Evolutionary conservation across 1,140 invertebrate species (phyloP).

Genomic region (Drosophila rhopaloa): DNA sequence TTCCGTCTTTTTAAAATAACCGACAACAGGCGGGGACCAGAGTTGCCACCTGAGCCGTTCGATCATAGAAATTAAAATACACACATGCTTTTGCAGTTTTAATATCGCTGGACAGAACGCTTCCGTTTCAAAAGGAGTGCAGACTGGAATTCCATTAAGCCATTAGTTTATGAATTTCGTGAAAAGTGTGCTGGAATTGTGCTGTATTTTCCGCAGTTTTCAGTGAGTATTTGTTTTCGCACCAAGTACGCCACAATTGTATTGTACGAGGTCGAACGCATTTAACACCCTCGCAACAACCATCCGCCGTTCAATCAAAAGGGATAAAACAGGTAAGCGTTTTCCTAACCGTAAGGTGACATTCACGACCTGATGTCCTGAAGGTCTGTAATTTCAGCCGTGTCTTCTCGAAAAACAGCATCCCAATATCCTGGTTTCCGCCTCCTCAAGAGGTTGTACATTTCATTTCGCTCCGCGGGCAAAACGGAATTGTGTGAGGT

Average conservation of each 20-base stretch:
- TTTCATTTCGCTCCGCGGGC: slow-evolving; percentile 7
- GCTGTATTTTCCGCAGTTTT: background rate
- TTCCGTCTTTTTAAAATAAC: slow-evolving; percentile 66
- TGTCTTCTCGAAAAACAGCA: background rate
- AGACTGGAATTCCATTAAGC: slow-evolving; percentile 6
- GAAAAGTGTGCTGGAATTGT: slow-evolving; percentile 11
- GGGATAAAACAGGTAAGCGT: slow-evolving; percentile 36
- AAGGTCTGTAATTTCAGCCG: slow-evolving; percentile 6
- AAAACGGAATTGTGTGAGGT: slow-evolving; percentile 1
- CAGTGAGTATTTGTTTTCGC: slow-evolving; percentile 8
- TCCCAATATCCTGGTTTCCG: slow-evolving; percentile 22
- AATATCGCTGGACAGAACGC: slow-evolving; percentile 47
- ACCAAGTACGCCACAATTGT: slow-evolving; percentile 20
- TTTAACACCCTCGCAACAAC: slow-evolving; percentile 41
- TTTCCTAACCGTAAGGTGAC: too few species aligned
- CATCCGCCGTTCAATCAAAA: slow-evolving; percentile 16
- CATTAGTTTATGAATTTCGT: too few species aligned
- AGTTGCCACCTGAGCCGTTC: slow-evolving; percentile 66
- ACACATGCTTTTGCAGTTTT: slow-evolving; percentile 66
- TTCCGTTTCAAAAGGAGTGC: slow-evolving; percentile 6
- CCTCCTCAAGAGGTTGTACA: slow-evolving; percentile 14
- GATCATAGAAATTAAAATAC: slow-evolving; percentile 60
- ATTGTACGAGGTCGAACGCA: slow-evolving; percentile 37
- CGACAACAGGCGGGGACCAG: slow-evolving; percentile 44
- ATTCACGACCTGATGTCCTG: background rate